A percentile compares a stretch with the other conserved stretches of the same genome.
Conservation (phyloP, 1,140 invertebrate genomes). For the Cardiocondyla obscurior region DNA sequence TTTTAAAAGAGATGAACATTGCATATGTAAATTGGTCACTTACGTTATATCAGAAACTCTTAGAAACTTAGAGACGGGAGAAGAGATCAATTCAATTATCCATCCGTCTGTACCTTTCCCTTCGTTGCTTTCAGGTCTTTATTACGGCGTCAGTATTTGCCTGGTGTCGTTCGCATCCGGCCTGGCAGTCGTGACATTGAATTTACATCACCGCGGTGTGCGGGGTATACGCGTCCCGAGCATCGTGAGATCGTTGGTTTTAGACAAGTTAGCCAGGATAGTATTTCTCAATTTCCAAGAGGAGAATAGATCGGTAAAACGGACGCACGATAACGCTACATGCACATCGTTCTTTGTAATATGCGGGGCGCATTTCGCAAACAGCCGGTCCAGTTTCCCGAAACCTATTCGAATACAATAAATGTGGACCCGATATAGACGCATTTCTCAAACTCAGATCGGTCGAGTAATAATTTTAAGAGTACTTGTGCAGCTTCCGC, state of each 20-base stretch:
- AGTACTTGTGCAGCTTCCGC: constrained; percentile 6
- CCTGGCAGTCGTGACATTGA: constrained; percentile 93
- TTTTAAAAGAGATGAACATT: constrained; percentile 4
- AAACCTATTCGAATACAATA: constrained; percentile 19
- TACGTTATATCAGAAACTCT: background rate
- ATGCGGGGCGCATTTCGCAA: background rate
- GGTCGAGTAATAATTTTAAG: background rate
- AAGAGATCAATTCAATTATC: background rate
- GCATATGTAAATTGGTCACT: background rate
- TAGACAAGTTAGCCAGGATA: constrained; percentile 86
- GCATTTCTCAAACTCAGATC: constrained; percentile 3
- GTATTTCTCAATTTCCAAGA: constrained; percentile 84
- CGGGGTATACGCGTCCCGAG: constrained; percentile 90
- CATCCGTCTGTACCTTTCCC: background rate
- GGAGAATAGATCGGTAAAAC: constrained; percentile 66
- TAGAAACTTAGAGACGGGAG: background rate
- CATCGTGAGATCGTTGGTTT: constrained; percentile 87
- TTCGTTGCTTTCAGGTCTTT: constrained; percentile 87
- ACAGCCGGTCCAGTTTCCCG: background rate
- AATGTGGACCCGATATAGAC: background rate
- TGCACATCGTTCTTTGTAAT: constrained; percentile 29
- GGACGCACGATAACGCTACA: constrained; percentile 43
- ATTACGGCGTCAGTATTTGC: constrained; percentile 96
- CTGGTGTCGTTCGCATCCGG: constrained; percentile 95
- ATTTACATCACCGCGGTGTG: constrained; percentile 93